A percentile compares a stretch with the other conserved stretches of the same genome.
These are phyloP conservation scores for Bufo bufo DNA, from an alignment of 2,113 vertebrate species.

Conservation along the genomic window DNA sequence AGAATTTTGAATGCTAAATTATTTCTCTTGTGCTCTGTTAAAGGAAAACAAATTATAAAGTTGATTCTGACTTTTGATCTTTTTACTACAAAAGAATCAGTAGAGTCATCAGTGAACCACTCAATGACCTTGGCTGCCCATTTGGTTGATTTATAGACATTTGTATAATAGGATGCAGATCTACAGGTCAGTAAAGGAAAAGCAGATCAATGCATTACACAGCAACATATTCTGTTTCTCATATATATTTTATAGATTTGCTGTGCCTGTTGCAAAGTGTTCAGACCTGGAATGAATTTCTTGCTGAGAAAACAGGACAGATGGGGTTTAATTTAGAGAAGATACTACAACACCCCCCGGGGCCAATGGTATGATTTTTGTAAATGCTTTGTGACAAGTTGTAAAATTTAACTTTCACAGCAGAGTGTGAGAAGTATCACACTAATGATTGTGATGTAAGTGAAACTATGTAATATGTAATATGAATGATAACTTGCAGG, in stretches of 20 bases:
- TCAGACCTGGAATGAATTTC: slow-evolving; percentile 65
- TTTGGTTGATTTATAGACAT: slow-evolving; percentile 46
- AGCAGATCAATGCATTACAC: slow-evolving; percentile 47
- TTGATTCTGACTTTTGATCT: slow-evolving; percentile 11
- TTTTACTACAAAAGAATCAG: neutral
- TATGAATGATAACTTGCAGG: slow-evolving; percentile 66
- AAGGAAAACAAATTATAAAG: neutral
- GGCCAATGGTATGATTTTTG: slow-evolving; percentile 69
- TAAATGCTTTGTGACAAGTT: slow-evolving; percentile 66
- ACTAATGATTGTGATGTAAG: slow-evolving; percentile 68
- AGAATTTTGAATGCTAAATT: neutral
- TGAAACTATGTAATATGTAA: slow-evolving; percentile 67
- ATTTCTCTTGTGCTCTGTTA: neutral
- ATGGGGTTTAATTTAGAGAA: slow-evolving; percentile 68
- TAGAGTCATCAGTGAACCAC: slow-evolving; percentile 26
- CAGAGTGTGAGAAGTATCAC: slow-evolving; percentile 67
- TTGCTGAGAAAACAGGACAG: slow-evolving; percentile 68
- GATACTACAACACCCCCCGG: slow-evolving; percentile 66
- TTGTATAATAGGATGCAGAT: slow-evolving; percentile 51
- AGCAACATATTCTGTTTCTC: slow-evolving; percentile 62
- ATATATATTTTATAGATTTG: slow-evolving; percentile 62
- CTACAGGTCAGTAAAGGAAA: slow-evolving; percentile 32
- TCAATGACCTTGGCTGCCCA: slow-evolving; percentile 27
- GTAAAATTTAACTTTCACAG: slow-evolving; percentile 70
- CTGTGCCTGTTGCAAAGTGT: slow-evolving; percentile 68